Evolutionary conservation across 35 echinoderm and acorn worm species (phyloP), one percentile per base, ranked within the genome.

Genomic region (Anneissia japonica): DNA sequence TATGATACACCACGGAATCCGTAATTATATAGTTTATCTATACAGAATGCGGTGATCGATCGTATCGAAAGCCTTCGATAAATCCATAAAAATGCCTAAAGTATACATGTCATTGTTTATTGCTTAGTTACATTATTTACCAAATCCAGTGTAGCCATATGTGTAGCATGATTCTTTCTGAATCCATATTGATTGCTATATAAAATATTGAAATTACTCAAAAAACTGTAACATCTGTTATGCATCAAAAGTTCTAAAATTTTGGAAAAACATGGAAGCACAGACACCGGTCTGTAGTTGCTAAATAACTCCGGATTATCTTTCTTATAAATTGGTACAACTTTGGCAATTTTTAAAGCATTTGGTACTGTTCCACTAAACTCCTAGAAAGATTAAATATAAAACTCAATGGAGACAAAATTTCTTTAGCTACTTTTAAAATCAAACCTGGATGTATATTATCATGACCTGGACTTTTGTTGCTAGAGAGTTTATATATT

Each of bases 311-410:
- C 56, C 26, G 87, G 16, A 39, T 81, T 51, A 35, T 38, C 78
- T 26, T 81, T 82, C 39, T 89, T 89, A 75, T 37, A 82, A 28
- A 89, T 74, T 28, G 87, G 87, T 30, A 82, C 74, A 38, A 89
- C 79, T 28, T 81, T 89, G 32, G 78, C 87, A 37, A 82, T 73
- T 73, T 89, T 89, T 28, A 89, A 73, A 4, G 19, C 41, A 39
- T 82, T 30, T n/a, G 87, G 79, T 16, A 89, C 51, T 39, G 82
- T 89, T 32, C 79, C 79, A 51, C 32, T 30, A 32, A n/a, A n/a
- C 33, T 5, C 37, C 82, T 29, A 36, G 87, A 89, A 72, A 80
- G 64, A 72, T 89, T 89, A 39, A 89, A 81, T 31, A 89, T 35
- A 28, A 82, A 19, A 4, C 34, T 37, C 11, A 88, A 39, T 19